Evolutionary conservation across 2,888 invertebrate genomes (phyloP).

Genomic region (Hyposoter didymator): DNA sequence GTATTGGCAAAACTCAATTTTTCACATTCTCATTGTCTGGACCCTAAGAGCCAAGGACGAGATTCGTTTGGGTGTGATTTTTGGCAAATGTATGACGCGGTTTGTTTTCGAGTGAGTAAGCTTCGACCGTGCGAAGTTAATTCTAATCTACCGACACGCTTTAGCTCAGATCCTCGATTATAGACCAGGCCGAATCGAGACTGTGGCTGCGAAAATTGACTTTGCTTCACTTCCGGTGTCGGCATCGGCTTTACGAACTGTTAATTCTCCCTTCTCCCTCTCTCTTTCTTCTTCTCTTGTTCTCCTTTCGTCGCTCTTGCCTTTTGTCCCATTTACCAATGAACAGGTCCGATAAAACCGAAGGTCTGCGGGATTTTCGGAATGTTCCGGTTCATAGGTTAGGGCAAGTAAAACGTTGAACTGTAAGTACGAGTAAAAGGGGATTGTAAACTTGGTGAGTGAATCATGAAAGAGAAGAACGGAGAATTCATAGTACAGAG

Average conservation of each 20-base stretch:
- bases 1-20: neutral
- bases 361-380: slow-evolving; percentile 39
- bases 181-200: slow-evolving; percentile 4
- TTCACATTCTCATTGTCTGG: too few relatives aligned
- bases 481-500: neutral
- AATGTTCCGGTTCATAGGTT: slow-evolving; percentile 40
- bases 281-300: neutral
- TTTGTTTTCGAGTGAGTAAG: neutral
- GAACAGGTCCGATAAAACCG: slow-evolving; percentile 29
- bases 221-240: slow-evolving; percentile 27
- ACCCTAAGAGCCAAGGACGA: neutral
- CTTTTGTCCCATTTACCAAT: slow-evolving; percentile 2
- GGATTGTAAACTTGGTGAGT: slow-evolving; percentile 18
- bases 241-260: slow-evolving; percentile 32
- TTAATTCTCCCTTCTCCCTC: slow-evolving; percentile 18
- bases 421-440: slow-evolving; percentile 20
- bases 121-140: neutral
- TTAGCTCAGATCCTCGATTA: slow-evolving; percentile 11
- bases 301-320: slow-evolving; percentile 6
- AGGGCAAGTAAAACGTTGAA: slow-evolving; percentile 46
- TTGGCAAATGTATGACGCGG: neutral
- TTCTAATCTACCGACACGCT: slow-evolving; percentile 16
- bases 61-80: neutral
- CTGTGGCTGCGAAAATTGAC: slow-evolving; percentile 23
- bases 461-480: slow-evolving; percentile 22